Evolutionary conservation across 2,113 vertebrate species (phyloP), one percentile per base, ranked within the genome.

Genomic region (Prunella fulvescens): DNA sequence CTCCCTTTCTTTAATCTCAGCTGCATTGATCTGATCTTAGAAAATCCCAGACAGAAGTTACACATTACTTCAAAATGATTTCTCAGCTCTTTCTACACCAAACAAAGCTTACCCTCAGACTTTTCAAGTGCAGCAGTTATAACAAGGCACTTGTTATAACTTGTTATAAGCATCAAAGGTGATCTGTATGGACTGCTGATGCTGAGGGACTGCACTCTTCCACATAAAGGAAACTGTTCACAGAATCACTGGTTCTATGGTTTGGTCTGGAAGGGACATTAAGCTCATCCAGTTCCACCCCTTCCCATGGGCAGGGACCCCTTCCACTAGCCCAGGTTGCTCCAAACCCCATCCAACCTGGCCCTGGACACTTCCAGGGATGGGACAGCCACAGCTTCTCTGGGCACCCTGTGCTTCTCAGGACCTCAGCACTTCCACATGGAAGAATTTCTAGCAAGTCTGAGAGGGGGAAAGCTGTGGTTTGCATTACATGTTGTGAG

Each of bases 71-170:
- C 58, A 83, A 78, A 73, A 69, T 51, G 51, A 73, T 45, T 88
- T 96, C 86, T 95, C 81, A 40, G 31, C 39, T 86, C 76, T 57
- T 94, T 66, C 80, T 92, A 84, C 29, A 86, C n/a, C 50, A 82
- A 83, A 76, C 39, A 40, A 65, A 77, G 72, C 50, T 73, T 22
- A 73, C 10, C 10, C n/a, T 12, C 11, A 29, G 40, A 71, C 35
- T 67, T 71, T 23, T 28, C 40, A 62, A 62, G 71, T 70, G 19
- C 19, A 86, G 54, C n/a, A 82, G 42, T 60, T 65, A 23, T 50
- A 40, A 80, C 48, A 77, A 57, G 28, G 28, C 45, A 19, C 12
- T 10, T 42, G 5, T 7, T 47, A 39, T 40, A n/a, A n/a, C n/a
- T n/a, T n/a, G n/a, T n/a, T n/a, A n/a, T 66, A 39, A n/a, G 40